These are phyloP conservation scores for Perdita meconis DNA, from an alignment of 2,888 invertebrate genomes.

Conservation along the genomic window DNA sequence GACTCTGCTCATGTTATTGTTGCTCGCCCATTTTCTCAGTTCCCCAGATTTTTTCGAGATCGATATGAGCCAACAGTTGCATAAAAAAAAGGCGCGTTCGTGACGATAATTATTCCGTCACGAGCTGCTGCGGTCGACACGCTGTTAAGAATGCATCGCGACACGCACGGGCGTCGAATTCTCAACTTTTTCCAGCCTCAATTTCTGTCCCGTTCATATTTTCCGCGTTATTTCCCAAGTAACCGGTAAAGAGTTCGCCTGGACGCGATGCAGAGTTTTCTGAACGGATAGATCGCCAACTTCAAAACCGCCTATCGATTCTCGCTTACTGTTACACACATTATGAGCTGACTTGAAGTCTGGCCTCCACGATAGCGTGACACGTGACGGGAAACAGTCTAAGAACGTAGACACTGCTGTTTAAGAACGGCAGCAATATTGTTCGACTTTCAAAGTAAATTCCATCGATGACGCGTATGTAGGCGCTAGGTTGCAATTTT, in stretches of 20 bases:
- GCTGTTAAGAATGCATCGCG: not conserved
- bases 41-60: slow-evolving; percentile 15
- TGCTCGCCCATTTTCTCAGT: not conserved
- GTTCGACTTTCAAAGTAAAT: slow-evolving; percentile 49
- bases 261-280: slow-evolving; percentile 26
- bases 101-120: slow-evolving; percentile 38
- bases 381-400: slow-evolving; percentile 76
- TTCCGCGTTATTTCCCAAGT: not conserved
- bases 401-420: slow-evolving; percentile 75
- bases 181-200: not conserved
- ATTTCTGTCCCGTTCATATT: not conserved
- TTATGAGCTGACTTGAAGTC: slow-evolving; percentile 58
- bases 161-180: slow-evolving; percentile 6
- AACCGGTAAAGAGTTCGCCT: not conserved
- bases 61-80: slow-evolving; percentile 2
- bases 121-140: slow-evolving; percentile 10
- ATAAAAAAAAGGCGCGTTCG: slow-evolving; percentile 11
- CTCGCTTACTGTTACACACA: slow-evolving; percentile 41
- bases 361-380: slow-evolving; percentile 75
- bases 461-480: slow-evolving; percentile 27
- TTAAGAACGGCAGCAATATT: slow-evolving; percentile 67
- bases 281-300: slow-evolving; percentile 37
- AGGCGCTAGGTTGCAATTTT: slow-evolving; percentile 4
- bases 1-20: not conserved
- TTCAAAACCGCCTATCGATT: slow-evolving; percentile 58